Conservation (phyloP, 2,888 invertebrate species). For the Rhagium mordax region DNA sequence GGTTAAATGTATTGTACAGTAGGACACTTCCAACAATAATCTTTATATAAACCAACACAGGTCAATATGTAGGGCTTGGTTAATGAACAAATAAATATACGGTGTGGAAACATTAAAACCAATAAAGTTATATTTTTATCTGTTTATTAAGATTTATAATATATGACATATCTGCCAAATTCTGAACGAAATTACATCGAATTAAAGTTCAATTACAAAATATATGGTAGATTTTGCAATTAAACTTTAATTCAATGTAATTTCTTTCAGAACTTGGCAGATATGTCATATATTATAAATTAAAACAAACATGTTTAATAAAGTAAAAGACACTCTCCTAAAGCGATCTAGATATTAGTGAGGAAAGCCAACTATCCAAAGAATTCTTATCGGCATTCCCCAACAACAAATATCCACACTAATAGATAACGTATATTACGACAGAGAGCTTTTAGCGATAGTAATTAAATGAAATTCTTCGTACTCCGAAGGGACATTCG, state of each 20-base stretch:
- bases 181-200: too few relatives aligned
- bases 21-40: background rate
- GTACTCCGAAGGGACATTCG: background rate
- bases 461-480: background rate
- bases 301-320: too few relatives aligned
- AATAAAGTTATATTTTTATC: too few relatives aligned
- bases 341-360: background rate
- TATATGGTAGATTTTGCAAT: too few relatives aligned
- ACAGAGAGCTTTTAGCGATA: background rate
- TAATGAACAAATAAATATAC: too few relatives aligned
- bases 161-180: too few relatives aligned
- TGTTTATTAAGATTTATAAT: too few relatives aligned
- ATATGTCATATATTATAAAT: too few relatives aligned
- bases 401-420: background rate
- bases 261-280: too few relatives aligned
- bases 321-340: background rate
- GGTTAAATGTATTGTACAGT: conserved; percentile 5
- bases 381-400: background rate
- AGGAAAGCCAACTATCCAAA: background rate
- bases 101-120: too few relatives aligned
- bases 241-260: too few relatives aligned
- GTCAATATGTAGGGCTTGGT: background rate
- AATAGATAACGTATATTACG: background rate
- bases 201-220: too few relatives aligned
- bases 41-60: background rate